A percentile compares a stretch with the other conserved stretches of the same genome.
These are phyloP conservation scores for Catotricha subobsoleta DNA, from an alignment of 2,888 invertebrate genomes.

Conservation along the genomic window DNA sequence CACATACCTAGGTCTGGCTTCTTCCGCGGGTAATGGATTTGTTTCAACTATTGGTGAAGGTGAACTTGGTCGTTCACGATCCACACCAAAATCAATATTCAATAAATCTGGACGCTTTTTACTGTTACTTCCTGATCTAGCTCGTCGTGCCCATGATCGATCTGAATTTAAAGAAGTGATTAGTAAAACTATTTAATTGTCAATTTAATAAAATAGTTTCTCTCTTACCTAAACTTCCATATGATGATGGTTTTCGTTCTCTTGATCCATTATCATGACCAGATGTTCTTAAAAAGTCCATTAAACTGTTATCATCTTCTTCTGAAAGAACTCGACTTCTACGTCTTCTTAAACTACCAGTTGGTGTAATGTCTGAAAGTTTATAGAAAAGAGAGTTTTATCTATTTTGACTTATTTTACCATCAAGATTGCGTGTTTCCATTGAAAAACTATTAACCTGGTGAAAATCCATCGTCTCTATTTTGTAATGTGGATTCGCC, in stretches of 20 bases:
- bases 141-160: conserved; percentile 74
- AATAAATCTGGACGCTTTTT: conserved; percentile 63
- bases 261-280: conserved; percentile 52
- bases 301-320: conserved; percentile 67
- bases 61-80: conserved; percentile 53
- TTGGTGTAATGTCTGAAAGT: conserved; percentile 61
- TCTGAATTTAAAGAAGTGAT: conserved; percentile 32
- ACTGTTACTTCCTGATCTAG: conserved; percentile 44
- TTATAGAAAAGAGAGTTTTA: background rate
- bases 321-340: conserved; percentile 65
- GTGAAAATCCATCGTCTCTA: conserved; percentile 21
- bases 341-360: conserved; percentile 66
- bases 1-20: conserved; percentile 40
- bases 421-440: too few species aligned
- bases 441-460: conserved; percentile 33
- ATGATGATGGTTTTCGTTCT: conserved; percentile 50
- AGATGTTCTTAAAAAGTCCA: conserved; percentile 66
- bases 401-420: background rate
- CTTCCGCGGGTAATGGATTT: conserved; percentile 32
- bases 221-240: conserved; percentile 66
- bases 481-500: conserved; percentile 20
- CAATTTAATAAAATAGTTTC: background rate
- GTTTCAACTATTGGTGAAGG: conserved; percentile 43
- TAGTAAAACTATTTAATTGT: background rate
- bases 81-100: conserved; percentile 50